A percentile compares a stretch with the other conserved stretches of the same genome.
phyloP scores from a whole-genome alignment of 2,113 vertebrate genomes.

The Eulemur macaco region DNA sequence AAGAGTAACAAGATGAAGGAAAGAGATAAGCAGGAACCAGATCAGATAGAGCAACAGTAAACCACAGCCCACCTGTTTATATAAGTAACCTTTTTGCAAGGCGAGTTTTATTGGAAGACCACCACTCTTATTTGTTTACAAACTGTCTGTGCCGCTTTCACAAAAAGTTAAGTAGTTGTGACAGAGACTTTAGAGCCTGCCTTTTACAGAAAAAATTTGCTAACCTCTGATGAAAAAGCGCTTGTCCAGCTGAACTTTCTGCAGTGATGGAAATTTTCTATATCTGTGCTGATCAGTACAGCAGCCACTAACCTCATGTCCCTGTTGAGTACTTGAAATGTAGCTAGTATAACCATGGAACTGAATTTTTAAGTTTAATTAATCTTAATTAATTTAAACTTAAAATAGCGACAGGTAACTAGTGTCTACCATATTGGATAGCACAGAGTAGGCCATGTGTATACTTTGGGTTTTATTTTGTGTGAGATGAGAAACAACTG shows the following conservation, averaged over 20 bases:
- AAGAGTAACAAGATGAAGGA: neutral
- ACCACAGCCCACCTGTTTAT: neutral
- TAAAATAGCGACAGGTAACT: neutral
- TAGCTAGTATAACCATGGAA: neutral
- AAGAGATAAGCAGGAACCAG: neutral
- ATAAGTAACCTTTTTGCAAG: neutral
- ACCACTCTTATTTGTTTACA: neutral
- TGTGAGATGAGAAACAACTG: neutral
- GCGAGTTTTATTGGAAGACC: neutral
- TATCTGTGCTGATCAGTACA: neutral
- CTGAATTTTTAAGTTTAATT: neutral
- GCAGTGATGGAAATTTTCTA: neutral
- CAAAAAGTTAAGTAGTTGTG: neutral
- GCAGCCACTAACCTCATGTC: neutral
- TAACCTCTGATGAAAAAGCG: neutral
- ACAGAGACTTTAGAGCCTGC: neutral
- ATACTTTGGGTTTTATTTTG: constrained; percentile 21
- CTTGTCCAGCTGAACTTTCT: neutral
- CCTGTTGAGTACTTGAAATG: neutral
- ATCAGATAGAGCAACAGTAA: neutral
- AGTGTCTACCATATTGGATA: neutral
- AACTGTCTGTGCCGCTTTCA: neutral
- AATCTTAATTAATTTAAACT: constrained; percentile 10
- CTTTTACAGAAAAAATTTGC: neutral
- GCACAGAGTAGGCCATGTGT: neutral